Conservation (phyloP, 2,113 vertebrate genomes). For the Glaucidium brasilianum region DNA sequence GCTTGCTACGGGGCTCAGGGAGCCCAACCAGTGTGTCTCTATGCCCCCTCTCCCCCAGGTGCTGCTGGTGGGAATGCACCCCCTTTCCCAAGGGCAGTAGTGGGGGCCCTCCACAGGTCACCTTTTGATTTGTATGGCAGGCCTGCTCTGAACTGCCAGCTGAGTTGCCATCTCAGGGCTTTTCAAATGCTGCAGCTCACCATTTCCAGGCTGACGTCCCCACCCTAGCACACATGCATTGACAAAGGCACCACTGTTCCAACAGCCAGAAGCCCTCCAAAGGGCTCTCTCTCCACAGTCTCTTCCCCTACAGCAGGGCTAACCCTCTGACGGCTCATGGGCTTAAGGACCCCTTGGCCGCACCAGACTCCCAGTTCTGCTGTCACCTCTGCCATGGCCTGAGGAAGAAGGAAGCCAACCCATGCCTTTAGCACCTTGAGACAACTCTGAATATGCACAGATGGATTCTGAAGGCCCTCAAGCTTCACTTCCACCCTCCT, state of each 20-base stretch:
- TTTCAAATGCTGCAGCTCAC: not conserved
- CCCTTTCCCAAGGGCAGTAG: not conserved
- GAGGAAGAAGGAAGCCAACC: not conserved
- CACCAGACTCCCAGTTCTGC: not conserved
- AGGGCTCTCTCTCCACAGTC: not conserved
- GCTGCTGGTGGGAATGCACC: accelerated
- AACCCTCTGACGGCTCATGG: not conserved
- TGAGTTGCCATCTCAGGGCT: not conserved
- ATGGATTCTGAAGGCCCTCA: not conserved
- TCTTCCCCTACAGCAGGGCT: not conserved
- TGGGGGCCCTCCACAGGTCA: not conserved
- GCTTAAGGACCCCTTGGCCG: not conserved
- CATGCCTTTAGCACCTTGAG: not conserved
- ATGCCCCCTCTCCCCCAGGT: not conserved
- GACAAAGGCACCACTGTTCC: not conserved
- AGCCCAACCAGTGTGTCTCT: accelerated
- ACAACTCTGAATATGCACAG: not conserved
- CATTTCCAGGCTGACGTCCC: not conserved
- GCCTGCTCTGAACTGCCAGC: not conserved
- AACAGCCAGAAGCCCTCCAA: not conserved
- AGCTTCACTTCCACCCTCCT: not conserved
- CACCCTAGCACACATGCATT: accelerated
- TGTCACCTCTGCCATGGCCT: not conserved
- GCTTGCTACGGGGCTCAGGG: not conserved
- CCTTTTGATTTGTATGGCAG: not conserved